phyloP scores from a whole-genome alignment of 2,797 vertebrate species.

The Lepidocolaptes lacrymiger region DNA sequence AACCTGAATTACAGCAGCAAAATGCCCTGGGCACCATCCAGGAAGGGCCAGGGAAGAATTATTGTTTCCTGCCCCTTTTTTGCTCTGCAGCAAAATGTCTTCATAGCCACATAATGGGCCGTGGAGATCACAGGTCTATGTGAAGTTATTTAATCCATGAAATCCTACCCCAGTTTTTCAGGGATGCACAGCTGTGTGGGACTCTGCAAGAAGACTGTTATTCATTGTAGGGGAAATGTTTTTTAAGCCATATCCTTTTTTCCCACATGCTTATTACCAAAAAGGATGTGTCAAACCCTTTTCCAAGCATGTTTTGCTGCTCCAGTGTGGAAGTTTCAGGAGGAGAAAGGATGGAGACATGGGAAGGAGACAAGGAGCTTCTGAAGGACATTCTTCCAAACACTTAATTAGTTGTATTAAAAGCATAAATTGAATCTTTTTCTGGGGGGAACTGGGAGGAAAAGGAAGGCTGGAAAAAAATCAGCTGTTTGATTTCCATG shows the following conservation, averaged over 20 bases:
- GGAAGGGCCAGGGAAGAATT: neutral
- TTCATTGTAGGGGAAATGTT: neutral
- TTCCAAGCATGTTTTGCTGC: rapidly evolving
- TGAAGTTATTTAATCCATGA: neutral
- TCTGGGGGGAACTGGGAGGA: neutral
- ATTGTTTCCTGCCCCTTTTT: neutral
- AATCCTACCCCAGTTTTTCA: neutral
- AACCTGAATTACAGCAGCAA: neutral
- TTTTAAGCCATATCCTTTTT: neutral
- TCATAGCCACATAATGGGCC: rapidly evolving
- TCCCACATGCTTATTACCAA: neutral
- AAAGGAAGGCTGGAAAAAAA: neutral
- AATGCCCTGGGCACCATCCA: neutral
- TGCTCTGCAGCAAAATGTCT: neutral
- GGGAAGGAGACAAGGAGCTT: neutral
- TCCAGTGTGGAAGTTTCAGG: neutral
- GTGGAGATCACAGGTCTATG: neutral
- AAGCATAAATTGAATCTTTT: neutral
- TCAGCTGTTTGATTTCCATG: neutral
- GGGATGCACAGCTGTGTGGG: neutral
- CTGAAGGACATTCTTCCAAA: neutral
- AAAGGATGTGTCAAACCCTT: neutral
- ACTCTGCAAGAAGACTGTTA: rapidly evolving
- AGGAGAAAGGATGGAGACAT: neutral
- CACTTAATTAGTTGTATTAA: neutral